Conservation (phyloP, 2,113 vertebrate species). For the Athene cunicularia region DNA sequence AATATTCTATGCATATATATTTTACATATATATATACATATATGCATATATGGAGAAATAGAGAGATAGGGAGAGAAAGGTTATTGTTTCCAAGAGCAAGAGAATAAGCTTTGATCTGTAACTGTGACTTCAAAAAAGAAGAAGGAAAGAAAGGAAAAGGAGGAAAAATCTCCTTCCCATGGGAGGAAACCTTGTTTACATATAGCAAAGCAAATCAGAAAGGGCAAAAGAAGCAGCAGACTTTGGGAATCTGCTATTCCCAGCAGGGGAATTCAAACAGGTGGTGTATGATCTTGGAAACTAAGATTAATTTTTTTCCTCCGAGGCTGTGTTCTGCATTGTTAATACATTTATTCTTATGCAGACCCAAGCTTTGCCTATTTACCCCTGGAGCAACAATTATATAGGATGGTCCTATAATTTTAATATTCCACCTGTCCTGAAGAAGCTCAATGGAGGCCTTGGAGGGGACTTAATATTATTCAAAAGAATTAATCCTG, state of each 20-base stretch:
- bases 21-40: background rate
- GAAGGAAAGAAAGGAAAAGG: background rate
- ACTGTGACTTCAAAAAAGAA: background rate
- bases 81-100: background rate
- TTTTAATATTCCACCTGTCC: slow-evolving; percentile 8
- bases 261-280: slow-evolving; percentile 1
- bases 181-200: background rate
- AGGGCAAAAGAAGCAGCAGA: background rate
- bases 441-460: background rate
- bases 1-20: background rate
- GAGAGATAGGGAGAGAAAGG: background rate
- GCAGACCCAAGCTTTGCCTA: background rate
- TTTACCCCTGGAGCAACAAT: background rate
- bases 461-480: background rate
- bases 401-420: background rate
- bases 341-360: slow-evolving; percentile 20
- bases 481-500: slow-evolving; percentile 6
- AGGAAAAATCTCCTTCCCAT: background rate
- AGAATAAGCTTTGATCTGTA: background rate
- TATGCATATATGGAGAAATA: background rate
- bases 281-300: background rate
- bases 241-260: background rate
- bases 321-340: background rate
- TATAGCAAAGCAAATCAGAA: background rate
- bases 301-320: background rate